Evolutionary conservation across 2,797 vertebrate genomes (phyloP).

Genomic region (Otolemur crassicaudatus): DNA sequence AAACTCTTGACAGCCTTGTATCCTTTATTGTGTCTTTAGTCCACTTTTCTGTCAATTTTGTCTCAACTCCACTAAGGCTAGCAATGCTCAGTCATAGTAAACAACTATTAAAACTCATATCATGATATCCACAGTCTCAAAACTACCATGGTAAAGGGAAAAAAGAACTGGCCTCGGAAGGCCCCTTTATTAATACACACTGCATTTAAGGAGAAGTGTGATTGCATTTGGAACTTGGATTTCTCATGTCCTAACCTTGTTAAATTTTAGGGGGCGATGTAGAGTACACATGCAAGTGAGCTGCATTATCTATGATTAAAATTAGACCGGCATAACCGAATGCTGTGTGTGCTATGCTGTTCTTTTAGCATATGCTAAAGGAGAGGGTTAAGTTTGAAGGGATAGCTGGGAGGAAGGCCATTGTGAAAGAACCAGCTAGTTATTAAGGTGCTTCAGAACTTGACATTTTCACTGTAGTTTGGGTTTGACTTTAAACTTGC

Average conservation of each 20-base stretch:
- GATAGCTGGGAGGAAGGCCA: not conserved
- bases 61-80: not conserved
- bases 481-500: constrained; percentile 23
- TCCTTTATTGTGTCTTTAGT: not conserved
- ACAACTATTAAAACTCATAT: not conserved
- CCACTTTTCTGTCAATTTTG: not conserved
- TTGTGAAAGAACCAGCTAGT: not conserved
- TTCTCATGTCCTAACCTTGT: constrained; percentile 9
- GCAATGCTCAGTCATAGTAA: not conserved
- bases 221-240: constrained; percentile 11
- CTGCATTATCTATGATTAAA: not conserved
- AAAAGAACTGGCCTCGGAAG: not conserved
- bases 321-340: not conserved
- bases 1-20: not conserved
- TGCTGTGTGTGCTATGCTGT: not conserved
- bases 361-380: not conserved
- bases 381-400: not conserved
- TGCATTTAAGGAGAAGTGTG: not conserved
- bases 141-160: not conserved
- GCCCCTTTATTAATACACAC: constrained; percentile 7
- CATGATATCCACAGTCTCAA: not conserved
- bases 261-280: not conserved
- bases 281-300: not conserved
- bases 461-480: not conserved
- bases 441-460: constrained; percentile 38